Base-by-base conservation (phyloP, 2,113 vertebrate genomes). In the Cygnus atratus region DNA sequence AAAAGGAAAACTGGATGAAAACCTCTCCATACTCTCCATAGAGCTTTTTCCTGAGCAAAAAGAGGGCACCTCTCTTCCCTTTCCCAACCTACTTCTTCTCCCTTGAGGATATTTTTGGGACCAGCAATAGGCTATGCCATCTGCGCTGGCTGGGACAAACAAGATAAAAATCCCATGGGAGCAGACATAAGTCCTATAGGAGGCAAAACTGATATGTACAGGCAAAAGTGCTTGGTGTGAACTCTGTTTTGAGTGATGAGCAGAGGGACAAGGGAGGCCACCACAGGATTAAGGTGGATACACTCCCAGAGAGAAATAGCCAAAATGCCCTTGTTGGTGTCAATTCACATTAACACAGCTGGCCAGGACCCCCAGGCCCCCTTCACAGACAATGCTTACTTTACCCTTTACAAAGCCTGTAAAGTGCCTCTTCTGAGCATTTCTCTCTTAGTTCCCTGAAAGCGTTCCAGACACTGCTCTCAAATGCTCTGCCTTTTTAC, bases 291-390 rank as follows among this genome's bases (percentile, higher is more conserved):
- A 44, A 63, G 7, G 37, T 46, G n/a, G 9, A 37, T 46, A n/a
- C 4, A 13, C 0, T 5, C 15, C 14, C 24, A 31, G 21, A 9
- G 21, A 0, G 1, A 91, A 82, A 44, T 1, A 13, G 33, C 21
- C 39, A 87, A 85, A 85, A 83, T 39, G 26, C 19, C 9, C 3
- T 54, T 85, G 67, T 39, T 65, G 21, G 16, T 85, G 41, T 26
- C 71, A 33, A 13, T 65, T 13, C 26, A 61, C 15, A 59, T 11
- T 22, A 67, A 29, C 43, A 29, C 17, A 22, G 24, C 18, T 57
- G 48, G 4, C 8, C 3, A 9, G 2, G 21, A 22, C 13, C 58
- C 15, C 3, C 37, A 59, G 85, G 37, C 15, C 65, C 74, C 9
- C 25, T 84, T 77, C 15, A 1, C 3, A 35, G 52, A 29, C 9